Conservation (phyloP, 2,888 invertebrate species). For the Aricia artaxerxes region DNA sequence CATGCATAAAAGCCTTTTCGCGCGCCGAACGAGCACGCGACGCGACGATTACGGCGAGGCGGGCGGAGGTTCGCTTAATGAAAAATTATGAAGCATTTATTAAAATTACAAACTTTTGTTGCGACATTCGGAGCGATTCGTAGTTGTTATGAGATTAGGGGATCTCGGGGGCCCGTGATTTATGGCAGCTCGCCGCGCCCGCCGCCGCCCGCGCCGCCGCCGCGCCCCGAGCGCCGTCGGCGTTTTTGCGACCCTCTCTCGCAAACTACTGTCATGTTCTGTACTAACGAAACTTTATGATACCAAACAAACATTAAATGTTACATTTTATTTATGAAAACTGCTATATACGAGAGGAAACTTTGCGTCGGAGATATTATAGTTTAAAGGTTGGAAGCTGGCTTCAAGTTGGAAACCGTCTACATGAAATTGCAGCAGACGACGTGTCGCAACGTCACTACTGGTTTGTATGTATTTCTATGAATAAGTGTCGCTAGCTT, state of each 20-base stretch:
- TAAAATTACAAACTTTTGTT: slow-evolving; percentile 42
- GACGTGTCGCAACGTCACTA: too few relatives aligned
- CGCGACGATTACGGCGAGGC: slow-evolving; percentile 40
- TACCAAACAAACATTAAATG: slow-evolving; percentile 42
- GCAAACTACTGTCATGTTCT: slow-evolving; percentile 50
- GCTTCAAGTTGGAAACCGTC: too few relatives aligned
- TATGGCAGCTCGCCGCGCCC: slow-evolving; percentile 60
- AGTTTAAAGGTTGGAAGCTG: too few relatives aligned
- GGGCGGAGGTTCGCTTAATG: slow-evolving; percentile 41
- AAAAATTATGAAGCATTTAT: slow-evolving; percentile 42
- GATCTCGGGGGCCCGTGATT: slow-evolving; percentile 74
- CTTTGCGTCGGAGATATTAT: background rate
- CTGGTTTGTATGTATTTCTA: too few relatives aligned
- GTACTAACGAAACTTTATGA: slow-evolving; percentile 50
- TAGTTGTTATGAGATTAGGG: slow-evolving; percentile 60
- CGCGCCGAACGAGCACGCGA: slow-evolving; percentile 40
- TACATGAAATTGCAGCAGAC: too few relatives aligned
- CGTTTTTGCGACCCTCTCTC: slow-evolving; percentile 63
- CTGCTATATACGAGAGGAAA: slow-evolving; percentile 14
- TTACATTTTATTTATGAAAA: slow-evolving; percentile 27
- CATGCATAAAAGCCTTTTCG: slow-evolving; percentile 42
- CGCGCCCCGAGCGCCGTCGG: slow-evolving; percentile 51
- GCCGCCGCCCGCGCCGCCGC: slow-evolving; percentile 40
- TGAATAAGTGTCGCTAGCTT: too few relatives aligned
- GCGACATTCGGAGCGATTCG: slow-evolving; percentile 49